phyloP scores from a whole-genome alignment of 53 echinoderm and acorn worm genomes.

The Henricia sp. region DNA sequence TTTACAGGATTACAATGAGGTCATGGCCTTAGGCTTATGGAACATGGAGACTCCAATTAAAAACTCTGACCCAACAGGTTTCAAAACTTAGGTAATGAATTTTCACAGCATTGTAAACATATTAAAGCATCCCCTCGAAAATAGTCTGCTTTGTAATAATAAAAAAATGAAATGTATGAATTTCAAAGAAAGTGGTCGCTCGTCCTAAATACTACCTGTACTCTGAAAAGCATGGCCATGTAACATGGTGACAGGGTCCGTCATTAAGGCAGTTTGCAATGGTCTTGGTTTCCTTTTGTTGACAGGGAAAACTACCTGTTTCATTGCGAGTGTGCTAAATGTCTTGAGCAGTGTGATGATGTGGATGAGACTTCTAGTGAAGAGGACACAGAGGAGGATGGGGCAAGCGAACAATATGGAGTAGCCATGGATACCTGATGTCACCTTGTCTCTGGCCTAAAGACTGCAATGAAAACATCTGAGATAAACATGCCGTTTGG shows the following conservation, averaged over 20 bases:
- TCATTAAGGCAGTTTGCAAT: background rate
- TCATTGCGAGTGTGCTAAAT: conserved; percentile 72
- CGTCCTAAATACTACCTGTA: too few species aligned
- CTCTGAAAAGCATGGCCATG: too few species aligned
- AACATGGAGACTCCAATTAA: background rate
- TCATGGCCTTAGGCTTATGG: background rate
- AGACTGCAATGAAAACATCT: too few species aligned
- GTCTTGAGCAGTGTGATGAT: conserved; percentile 76
- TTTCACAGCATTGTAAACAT: too few species aligned
- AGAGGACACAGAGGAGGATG: conserved; percentile 66
- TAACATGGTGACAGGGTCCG: too few species aligned
- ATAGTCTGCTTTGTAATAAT: too few species aligned
- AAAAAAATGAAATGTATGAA: background rate
- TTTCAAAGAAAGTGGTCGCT: too few species aligned
- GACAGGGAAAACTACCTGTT: conserved; percentile 87
- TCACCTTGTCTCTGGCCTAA: too few species aligned
- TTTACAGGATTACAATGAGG: too few species aligned
- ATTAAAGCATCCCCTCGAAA: too few species aligned
- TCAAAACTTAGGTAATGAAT: too few species aligned
- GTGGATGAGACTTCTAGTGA: conserved; percentile 84
- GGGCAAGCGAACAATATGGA: background rate
- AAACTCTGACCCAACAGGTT: background rate
- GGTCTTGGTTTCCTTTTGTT: background rate
- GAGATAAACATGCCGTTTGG: too few species aligned
- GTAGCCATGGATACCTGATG: conserved; percentile 24